These are phyloP conservation scores for Grammomys surdaster DNA, from an alignment of 2,113 vertebrate genomes.

Conservation along the genomic window DNA sequence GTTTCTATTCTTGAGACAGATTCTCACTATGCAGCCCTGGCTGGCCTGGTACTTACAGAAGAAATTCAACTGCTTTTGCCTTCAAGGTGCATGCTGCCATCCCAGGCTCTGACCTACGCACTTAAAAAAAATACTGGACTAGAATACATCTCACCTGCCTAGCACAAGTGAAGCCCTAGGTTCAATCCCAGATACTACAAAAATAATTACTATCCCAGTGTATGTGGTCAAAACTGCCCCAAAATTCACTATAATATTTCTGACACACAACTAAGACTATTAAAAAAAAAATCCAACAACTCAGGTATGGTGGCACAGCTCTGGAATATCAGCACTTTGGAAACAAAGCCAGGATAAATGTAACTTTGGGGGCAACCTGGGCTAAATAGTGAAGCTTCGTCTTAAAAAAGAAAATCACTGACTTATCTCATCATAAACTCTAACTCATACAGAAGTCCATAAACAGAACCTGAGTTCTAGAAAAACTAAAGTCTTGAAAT, in stretches of 20 bases:
- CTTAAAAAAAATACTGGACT: not conserved
- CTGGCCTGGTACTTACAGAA: not conserved
- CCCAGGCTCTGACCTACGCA: not conserved
- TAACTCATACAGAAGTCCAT: constrained; percentile 1
- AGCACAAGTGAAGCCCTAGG: not conserved
- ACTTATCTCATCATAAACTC: not conserved
- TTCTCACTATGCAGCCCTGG: not conserved
- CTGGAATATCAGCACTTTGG: not conserved
- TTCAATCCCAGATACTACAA: not conserved
- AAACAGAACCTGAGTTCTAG: not conserved
- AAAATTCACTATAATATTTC: not conserved
- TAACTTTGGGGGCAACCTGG: not conserved
- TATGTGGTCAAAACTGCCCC: not conserved
- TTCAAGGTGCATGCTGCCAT: too few species aligned
- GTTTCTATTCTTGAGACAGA: not conserved
- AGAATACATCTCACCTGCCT: not conserved
- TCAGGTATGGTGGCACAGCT: not conserved
- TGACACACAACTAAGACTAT: constrained; percentile 7
- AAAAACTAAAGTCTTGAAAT: constrained; percentile 24
- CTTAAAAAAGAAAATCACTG: not conserved
- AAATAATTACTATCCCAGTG: not conserved
- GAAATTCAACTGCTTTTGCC: not conserved
- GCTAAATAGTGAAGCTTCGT: not conserved
- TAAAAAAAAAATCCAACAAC: not conserved
- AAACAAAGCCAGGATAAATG: not conserved